Percentiles rank a stretch among this genome's conserved stretches.
These are phyloP conservation scores for Iphiclides podalirius DNA, from an alignment of 2,888 invertebrate genomes.

Conservation along the genomic window DNA sequence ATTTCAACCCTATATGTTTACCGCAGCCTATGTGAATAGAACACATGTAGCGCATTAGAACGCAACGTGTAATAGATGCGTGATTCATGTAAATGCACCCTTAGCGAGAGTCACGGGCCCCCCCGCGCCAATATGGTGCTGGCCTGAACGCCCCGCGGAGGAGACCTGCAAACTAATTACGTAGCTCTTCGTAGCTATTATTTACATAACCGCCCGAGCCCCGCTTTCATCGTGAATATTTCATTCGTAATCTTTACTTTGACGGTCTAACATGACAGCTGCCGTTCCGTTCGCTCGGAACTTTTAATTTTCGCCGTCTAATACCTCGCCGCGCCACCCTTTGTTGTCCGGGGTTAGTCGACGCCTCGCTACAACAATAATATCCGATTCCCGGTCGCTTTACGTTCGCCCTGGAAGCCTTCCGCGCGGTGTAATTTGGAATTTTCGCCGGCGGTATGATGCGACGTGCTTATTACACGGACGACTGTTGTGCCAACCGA, in stretches of 20 bases:
- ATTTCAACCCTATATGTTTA: slow-evolving; percentile 59
- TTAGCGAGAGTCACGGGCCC: slow-evolving; percentile 59
- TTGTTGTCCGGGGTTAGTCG: slow-evolving; percentile 62
- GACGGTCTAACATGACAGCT: slow-evolving; percentile 79
- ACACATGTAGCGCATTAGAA: slow-evolving; percentile 66
- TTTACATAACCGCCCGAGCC: slow-evolving; percentile 77
- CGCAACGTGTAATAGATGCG: slow-evolving; percentile 67
- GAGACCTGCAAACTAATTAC: slow-evolving; percentile 81
- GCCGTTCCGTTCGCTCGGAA: slow-evolving; percentile 76
- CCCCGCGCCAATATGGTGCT: slow-evolving; percentile 63
- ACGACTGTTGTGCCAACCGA: slow-evolving; percentile 53
- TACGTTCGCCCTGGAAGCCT: slow-evolving; percentile 66
- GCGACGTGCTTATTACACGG: slow-evolving; percentile 62
- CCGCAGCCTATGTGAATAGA: slow-evolving; percentile 67
- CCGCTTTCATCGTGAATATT: slow-evolving; percentile 80
- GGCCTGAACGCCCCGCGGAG: slow-evolving; percentile 51
- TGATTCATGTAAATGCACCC: slow-evolving; percentile 77
- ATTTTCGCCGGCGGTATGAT: slow-evolving; percentile 54
- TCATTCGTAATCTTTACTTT: slow-evolving; percentile 78
- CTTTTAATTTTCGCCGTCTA: slow-evolving; percentile 73
- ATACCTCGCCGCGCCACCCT: slow-evolving; percentile 54
- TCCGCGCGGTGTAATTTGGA: slow-evolving; percentile 63
- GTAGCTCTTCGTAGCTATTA: slow-evolving; percentile 80
- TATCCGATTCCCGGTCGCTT: slow-evolving; percentile 70
- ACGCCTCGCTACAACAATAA: slow-evolving; percentile 68